Percentiles rank a stretch among this genome's conserved stretches.
Evolutionary conservation across 1,140 invertebrate species (phyloP).

Genomic region (Holotrichia oblita): DNA sequence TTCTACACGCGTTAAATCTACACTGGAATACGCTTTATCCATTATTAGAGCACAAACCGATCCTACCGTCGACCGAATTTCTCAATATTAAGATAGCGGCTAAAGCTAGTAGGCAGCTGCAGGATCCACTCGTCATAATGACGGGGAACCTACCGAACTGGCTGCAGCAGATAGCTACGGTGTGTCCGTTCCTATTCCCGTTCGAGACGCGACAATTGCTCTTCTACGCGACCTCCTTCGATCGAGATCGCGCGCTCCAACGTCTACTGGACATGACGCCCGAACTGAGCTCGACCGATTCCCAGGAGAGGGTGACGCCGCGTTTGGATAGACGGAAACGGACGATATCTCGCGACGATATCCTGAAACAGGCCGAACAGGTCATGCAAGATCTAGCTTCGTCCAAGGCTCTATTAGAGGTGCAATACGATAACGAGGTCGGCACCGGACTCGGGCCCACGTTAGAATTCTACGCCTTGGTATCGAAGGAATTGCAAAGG

Average conservation of each 20-base stretch:
- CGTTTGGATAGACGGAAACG: conserved; percentile 91
- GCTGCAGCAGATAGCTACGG: conserved; percentile 92
- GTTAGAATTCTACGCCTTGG: conserved; percentile 98
- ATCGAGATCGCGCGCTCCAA: conserved; percentile 93
- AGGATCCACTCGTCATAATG: conserved; percentile 98
- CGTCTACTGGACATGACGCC: conserved; percentile 89
- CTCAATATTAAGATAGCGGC: conserved; percentile 83
- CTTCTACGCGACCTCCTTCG: conserved; percentile 96
- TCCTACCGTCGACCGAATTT: conserved; percentile 70
- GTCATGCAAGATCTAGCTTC: conserved; percentile 84
- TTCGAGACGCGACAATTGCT: conserved; percentile 96
- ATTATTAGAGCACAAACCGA: conserved; percentile 67
- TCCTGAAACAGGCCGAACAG: conserved; percentile 79
- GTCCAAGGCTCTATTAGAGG: conserved; percentile 92
- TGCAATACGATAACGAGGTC: conserved; percentile 98
- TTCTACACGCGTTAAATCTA: conserved; percentile 91
- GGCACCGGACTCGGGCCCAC: conserved; percentile 99
- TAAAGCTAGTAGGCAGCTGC: conserved; percentile 95
- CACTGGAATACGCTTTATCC: conserved; percentile 92
- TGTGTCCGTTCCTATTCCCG: conserved; percentile 95
- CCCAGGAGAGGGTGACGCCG: conserved; percentile 89
- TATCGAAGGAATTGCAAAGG: conserved; percentile 93
- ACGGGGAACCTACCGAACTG: conserved; percentile 95
- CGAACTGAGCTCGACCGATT: conserved; percentile 78
- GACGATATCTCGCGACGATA: conserved; percentile 91